These are phyloP conservation scores for Tangara arthus DNA, from an alignment of 2,797 vertebrate genomes.

Conservation along the genomic window DNA sequence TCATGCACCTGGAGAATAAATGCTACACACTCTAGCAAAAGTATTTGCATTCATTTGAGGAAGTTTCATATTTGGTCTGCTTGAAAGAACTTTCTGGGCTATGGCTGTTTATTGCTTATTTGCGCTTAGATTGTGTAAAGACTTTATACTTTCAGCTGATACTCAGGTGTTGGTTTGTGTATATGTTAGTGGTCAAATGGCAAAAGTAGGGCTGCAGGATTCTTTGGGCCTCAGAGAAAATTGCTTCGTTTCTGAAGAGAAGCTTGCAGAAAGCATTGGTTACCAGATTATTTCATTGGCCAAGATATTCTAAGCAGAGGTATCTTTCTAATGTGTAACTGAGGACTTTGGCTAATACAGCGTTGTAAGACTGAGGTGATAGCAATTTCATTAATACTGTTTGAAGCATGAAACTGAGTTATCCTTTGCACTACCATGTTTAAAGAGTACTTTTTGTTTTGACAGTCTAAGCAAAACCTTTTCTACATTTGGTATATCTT, in stretches of 20 bases:
- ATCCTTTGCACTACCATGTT: background rate
- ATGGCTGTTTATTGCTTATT: background rate
- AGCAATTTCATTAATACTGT: background rate
- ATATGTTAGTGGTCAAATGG: background rate
- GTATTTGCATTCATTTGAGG: background rate
- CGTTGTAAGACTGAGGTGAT: background rate
- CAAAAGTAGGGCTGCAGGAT: background rate
- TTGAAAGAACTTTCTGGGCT: background rate
- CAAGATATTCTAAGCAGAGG: background rate
- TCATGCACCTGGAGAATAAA: background rate
- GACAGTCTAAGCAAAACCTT: background rate
- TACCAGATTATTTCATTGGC: background rate
- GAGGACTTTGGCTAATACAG: background rate
- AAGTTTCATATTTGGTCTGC: background rate
- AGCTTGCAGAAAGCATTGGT: background rate
- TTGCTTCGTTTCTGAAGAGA: background rate
- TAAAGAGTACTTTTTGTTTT: background rate
- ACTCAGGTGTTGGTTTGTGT: rapidly evolving
- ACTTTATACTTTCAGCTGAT: background rate
- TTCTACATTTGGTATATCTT: background rate
- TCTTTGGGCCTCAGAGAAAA: background rate
- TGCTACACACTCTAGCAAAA: background rate
- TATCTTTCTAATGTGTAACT: background rate
- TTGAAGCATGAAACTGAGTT: background rate
- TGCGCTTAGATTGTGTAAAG: background rate